Evolutionary conservation across 2,113 vertebrate genomes (phyloP).

Genomic region (Tor tambroides): DNA sequence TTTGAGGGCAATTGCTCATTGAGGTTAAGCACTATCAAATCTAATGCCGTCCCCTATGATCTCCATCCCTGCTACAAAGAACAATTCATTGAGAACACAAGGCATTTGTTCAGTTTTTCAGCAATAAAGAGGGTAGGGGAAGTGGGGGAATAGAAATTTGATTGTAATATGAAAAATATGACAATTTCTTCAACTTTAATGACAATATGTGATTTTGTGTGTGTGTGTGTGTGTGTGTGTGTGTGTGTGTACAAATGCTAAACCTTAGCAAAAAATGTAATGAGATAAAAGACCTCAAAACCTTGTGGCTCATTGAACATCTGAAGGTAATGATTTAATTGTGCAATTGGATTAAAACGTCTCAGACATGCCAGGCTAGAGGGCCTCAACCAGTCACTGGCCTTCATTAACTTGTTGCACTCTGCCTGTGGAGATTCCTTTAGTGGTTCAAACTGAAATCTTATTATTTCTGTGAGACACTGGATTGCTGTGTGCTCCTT

Average conservation of each 20-base stretch:
- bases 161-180: conserved; percentile 4
- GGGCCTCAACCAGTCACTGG: neutral
- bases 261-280: neutral
- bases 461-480: neutral
- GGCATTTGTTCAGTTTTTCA: neutral
- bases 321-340: conserved; percentile 9
- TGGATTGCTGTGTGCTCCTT: neutral
- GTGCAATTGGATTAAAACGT: neutral
- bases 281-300: neutral
- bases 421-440: neutral
- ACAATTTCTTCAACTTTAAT: neutral
- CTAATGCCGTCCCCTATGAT: neutral
- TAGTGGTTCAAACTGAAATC: conserved; percentile 11
- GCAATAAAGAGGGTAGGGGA: neutral
- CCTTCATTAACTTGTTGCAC: conserved; percentile 9
- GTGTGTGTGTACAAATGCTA: neutral
- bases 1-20: conserved; percentile 16
- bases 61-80: neutral
- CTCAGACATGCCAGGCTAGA: neutral
- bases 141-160: neutral
- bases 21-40: neutral
- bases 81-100: neutral
- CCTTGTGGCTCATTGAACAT: conserved; percentile 1
- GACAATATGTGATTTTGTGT: no score
- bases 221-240: no score